These are phyloP conservation scores for Tetropium fuscum DNA, from an alignment of 2,888 invertebrate genomes.

Conservation along the genomic window DNA sequence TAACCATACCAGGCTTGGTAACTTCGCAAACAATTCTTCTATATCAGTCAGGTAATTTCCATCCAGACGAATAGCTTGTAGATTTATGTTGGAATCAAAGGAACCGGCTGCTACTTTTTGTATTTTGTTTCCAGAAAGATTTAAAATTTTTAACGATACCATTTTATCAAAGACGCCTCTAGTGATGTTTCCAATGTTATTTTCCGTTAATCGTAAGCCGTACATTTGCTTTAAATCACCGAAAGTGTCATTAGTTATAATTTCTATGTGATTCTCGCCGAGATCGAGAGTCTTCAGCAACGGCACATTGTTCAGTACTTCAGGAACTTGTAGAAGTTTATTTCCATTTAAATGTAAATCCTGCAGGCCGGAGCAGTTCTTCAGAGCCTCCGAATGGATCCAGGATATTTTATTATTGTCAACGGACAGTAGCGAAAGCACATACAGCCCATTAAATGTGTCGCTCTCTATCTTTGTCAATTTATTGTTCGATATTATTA, in stretches of 20 bases:
- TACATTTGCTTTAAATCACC: slow-evolving; percentile 83
- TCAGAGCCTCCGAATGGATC: slow-evolving; percentile 80
- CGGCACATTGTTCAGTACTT: slow-evolving; percentile 79
- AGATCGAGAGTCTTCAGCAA: slow-evolving; percentile 85
- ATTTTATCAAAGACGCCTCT: slow-evolving; percentile 85
- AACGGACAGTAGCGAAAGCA: slow-evolving; percentile 80
- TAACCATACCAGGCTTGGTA: slow-evolving; percentile 87
- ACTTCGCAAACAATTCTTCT: slow-evolving; percentile 81
- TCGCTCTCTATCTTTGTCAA: slow-evolving; percentile 80
- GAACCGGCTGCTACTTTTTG: slow-evolving; percentile 81
- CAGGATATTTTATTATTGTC: slow-evolving; percentile 84
- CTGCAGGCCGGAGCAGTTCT: slow-evolving; percentile 83
- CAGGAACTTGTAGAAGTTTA: slow-evolving; percentile 80
- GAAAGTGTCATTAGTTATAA: slow-evolving; percentile 84
- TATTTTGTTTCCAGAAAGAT: slow-evolving; percentile 86
- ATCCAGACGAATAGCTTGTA: slow-evolving; percentile 85
- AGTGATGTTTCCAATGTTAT: slow-evolving; percentile 83
- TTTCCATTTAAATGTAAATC: slow-evolving; percentile 88
- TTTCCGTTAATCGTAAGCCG: slow-evolving; percentile 85
- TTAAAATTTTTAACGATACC: slow-evolving; percentile 83
- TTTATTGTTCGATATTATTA: slow-evolving; percentile 85
- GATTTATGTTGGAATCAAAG: slow-evolving; percentile 81
- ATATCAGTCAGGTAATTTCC: slow-evolving; percentile 86
- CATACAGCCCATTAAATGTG: slow-evolving; percentile 81
- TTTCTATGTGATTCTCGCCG: slow-evolving; percentile 86